Conservation (phyloP, 2,797 vertebrate species). For the Tinamus major region DNA sequence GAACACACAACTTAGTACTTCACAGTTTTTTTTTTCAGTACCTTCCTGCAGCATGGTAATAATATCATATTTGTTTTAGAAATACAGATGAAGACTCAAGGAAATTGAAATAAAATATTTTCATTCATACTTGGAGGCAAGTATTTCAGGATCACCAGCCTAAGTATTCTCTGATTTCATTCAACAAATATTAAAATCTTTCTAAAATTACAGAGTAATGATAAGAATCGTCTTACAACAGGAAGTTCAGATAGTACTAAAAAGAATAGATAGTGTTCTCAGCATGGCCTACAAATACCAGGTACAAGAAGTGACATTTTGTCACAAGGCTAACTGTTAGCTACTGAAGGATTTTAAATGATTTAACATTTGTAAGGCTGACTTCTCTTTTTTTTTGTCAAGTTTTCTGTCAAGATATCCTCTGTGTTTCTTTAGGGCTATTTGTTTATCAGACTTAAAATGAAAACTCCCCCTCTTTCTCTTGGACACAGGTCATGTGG, state of each 20-base stretch:
- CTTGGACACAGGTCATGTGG: constrained; percentile 47
- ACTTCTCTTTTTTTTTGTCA: not conserved
- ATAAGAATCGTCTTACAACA: not conserved
- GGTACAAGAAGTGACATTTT: not conserved
- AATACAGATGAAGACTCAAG: not conserved
- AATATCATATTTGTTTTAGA: not conserved
- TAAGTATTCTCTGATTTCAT: not conserved
- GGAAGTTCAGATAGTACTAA: not conserved
- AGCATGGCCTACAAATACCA: not conserved
- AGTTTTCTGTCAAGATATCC: not conserved
- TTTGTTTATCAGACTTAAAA: constrained; percentile 37
- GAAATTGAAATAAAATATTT: not conserved
- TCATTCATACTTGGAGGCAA: not conserved
- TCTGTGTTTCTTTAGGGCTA: not conserved
- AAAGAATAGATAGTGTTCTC: fast-evolving
- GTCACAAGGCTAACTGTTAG: not conserved
- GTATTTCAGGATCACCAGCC: not conserved
- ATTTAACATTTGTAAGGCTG: not conserved
- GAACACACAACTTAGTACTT: not conserved
- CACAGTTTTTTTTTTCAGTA: not conserved
- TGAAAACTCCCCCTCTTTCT: constrained; percentile 57
- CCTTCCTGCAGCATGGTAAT: not conserved
- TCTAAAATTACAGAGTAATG: not conserved
- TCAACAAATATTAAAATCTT: not conserved
- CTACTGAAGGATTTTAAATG: not conserved